Evolutionary conservation across 2,888 invertebrate species (phyloP), one percentile per base, ranked within the genome.

Genomic region (Sabatieria punctata): DNA sequence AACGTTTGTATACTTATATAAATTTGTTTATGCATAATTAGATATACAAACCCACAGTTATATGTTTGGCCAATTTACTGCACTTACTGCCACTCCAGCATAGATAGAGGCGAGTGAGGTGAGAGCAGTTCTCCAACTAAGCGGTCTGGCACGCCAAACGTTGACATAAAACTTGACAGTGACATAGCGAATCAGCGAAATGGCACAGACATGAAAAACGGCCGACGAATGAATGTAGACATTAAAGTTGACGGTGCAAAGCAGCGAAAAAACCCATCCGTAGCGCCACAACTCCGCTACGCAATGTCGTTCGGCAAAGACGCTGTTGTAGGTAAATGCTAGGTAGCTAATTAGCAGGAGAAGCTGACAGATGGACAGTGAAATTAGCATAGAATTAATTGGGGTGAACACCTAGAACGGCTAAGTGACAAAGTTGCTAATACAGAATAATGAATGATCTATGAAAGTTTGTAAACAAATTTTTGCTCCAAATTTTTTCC

Each of bases 121-220:
- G n/a, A n/a, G n/a, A n/a, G n/a, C n/a, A 6, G 36, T 36, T 4
- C 6, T 18, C 36, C 36, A 36, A 30, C 15, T 30, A 4, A 4
- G 36, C 8, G 8, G 18, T 4, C n/a, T 4, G 18, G 36, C 4
- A 4, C 36, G 36, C n/a, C n/a, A n/a, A n/a, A n/a, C n/a, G n/a
- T 36, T n/a, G 18, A 19, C 36, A 15, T 18, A 36, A 19, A 36
- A 36, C n/a, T 36, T n/a, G 4, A 36, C 4, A n/a, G 41, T 13
- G 15, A 41, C 18, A 27, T 4, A 41, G 13, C 26, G 13, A 13
- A 41, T 18, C 26, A 25, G 15, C 4, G 25, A 13, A 21, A 41
- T 13, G 24, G n/a, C 26, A 27, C 25, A 2, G n/a, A 41, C 41
- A 19, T 41, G 41, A 19, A 41, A 41, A 18, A 41, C 41, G 26